Percentiles rank a stretch among this genome's conserved stretches.
Conservation (phyloP, 1,140 invertebrate species). For the Nebria ingens region DNA sequence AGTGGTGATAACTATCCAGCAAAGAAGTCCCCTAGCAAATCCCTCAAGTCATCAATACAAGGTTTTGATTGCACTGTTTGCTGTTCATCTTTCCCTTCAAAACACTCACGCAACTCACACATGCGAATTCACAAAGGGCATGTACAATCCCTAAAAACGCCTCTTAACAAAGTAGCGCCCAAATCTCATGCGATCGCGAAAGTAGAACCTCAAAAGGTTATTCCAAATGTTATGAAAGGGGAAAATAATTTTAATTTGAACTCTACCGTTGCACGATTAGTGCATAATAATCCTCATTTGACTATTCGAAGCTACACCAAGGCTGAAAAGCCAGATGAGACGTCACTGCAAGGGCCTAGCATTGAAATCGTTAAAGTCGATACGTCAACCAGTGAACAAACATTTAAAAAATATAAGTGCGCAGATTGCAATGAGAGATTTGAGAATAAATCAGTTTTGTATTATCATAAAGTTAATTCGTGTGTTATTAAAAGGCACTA, state of each 20-base stretch:
- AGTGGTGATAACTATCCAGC: not conserved
- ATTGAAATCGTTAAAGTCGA: not conserved
- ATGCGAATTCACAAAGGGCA: conserved; percentile 31
- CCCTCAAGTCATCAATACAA: conserved; percentile 10
- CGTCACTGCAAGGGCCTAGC: not conserved
- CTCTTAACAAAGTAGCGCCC: not conserved
- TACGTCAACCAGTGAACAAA: not conserved
- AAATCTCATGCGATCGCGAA: conserved; percentile 2
- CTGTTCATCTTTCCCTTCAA: conserved; percentile 28
- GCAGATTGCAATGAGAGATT: conserved; percentile 30
- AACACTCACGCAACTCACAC: conserved; percentile 32
- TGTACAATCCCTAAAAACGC: not conserved
- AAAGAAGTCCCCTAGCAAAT: conserved; percentile 6
- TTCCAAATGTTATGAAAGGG: conserved; percentile 28
- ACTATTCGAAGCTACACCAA: conserved; percentile 19
- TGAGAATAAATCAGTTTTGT: conserved; percentile 31
- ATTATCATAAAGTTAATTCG: conserved; percentile 34
- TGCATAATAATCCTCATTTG: conserved; percentile 31
- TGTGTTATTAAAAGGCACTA: conserved; percentile 17
- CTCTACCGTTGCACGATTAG: conserved; percentile 29
- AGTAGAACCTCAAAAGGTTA: conserved; percentile 14
- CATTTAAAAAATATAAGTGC: conserved; percentile 24
- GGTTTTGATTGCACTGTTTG: conserved; percentile 30
- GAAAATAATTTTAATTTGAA: conserved; percentile 27
- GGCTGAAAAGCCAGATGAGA: conserved; percentile 13